Conservation (phyloP, 2,888 invertebrate species). For the Blastobasis adustella region DNA sequence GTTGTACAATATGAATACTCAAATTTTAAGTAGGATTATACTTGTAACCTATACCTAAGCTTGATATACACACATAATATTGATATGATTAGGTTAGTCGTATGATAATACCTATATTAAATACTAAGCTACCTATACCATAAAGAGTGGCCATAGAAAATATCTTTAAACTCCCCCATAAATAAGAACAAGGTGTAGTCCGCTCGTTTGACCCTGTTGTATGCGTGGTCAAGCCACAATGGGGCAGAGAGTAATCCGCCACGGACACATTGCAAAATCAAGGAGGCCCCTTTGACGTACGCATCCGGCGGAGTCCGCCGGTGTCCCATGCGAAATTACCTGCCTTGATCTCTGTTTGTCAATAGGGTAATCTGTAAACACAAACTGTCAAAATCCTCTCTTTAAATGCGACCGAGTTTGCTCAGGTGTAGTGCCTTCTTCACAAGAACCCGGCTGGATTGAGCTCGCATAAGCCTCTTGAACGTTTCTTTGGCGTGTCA, state of each 20-base stretch:
- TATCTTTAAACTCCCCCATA: too few species aligned
- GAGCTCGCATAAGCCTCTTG: constrained; percentile 41
- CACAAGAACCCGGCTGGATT: constrained; percentile 35
- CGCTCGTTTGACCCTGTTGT: too few species aligned
- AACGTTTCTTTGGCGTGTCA: constrained; percentile 27
- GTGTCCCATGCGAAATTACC: constrained; percentile 54
- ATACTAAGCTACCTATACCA: too few species aligned
- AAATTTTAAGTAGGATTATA: too few species aligned
- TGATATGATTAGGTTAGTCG: too few species aligned
- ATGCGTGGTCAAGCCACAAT: too few species aligned
- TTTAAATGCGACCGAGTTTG: constrained; percentile 51
- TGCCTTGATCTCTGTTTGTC: constrained; percentile 61
- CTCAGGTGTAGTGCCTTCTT: constrained; percentile 56
- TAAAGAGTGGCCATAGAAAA: too few species aligned
- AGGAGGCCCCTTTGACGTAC: constrained; percentile 21
- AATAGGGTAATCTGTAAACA: constrained; percentile 65
- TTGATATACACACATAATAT: too few species aligned
- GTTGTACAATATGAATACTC: too few species aligned
- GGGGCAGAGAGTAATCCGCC: background rate
- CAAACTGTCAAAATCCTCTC: constrained; percentile 68
- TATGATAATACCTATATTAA: too few species aligned
- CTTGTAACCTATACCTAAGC: too few species aligned
- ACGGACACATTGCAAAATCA: constrained; percentile 11
- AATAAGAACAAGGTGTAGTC: too few species aligned
- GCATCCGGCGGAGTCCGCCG: constrained; percentile 14